Evolutionary conservation across 2,888 invertebrate species (phyloP), one percentile per base, ranked within the genome.

Genomic region (Saturnia japonica): DNA sequence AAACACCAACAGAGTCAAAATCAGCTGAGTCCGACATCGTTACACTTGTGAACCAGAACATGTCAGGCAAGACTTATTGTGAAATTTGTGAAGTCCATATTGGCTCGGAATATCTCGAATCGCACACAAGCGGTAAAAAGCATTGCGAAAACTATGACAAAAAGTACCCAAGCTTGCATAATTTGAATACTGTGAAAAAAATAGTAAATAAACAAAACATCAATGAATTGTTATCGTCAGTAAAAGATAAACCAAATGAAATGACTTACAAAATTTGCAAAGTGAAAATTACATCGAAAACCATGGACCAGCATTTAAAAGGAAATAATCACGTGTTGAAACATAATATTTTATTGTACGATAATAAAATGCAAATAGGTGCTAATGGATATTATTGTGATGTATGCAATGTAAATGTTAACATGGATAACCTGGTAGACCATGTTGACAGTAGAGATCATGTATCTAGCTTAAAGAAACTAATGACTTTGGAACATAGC

Each of bases 321-420:
- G 64, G 40, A 8, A 19, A 34, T 4, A 40, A 1, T 40, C 64
- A 64, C 40, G n/a, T 64, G 1, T 40, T 40, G 0, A 64, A 40
- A 40, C n/a, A 3, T 9, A 40, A 64, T 3, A 11, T 6, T 8
- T 19, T 64, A 1, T 16, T 74, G 0, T 72, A 73, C 60, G 54
- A 67, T 11, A 74, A 74, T 66, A 74, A 76, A 70, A 51, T 76
- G 0, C 73, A 72, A 42, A 72, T 74, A 64, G n/a, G 40, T 40
- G 64, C 34, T 19, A 40, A 64, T 40, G 64, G 64, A 40, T 40
- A 40, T 64, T 64, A 64, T 22, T 64, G 64, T 40, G 40, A 64
- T 9, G 1, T 64, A 64, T 64, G 64, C 57, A 25, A 60, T 12
- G 57, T 19, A n/a, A n/a, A 64, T 11, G 11, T 64, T 64, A n/a